Conservation (phyloP, 2,113 vertebrate genomes). For the Orycteropus afer region DNA sequence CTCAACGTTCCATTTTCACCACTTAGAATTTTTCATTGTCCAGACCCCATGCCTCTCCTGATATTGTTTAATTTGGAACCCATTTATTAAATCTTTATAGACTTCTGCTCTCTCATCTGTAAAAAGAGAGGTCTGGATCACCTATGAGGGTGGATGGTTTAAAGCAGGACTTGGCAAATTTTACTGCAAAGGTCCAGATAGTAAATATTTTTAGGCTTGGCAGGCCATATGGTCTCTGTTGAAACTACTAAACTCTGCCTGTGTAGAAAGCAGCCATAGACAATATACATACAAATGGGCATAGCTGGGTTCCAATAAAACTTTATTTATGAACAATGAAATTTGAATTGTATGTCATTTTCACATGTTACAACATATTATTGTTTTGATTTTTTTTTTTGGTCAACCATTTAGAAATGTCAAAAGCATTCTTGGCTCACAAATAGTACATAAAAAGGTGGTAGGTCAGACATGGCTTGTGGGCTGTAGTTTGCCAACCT, state of each 20-base stretch:
- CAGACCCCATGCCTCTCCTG: neutral
- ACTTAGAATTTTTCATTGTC: neutral
- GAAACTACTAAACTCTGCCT: neutral
- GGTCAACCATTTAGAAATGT: neutral
- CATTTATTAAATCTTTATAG: neutral
- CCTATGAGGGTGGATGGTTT: neutral
- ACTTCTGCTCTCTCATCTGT: neutral
- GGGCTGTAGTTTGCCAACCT: neutral
- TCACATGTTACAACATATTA: neutral
- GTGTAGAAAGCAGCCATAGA: neutral
- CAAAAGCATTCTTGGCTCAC: neutral
- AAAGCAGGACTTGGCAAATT: neutral
- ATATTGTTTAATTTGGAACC: neutral
- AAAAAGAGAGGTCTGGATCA: neutral
- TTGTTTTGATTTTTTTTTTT: neutral
- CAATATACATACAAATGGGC: neutral
- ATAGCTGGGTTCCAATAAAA: neutral
- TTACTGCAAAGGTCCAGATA: neutral
- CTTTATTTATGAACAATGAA: neutral
- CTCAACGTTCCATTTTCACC: neutral
- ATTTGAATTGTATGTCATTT: neutral
- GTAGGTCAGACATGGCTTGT: neutral
- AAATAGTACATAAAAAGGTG: neutral
- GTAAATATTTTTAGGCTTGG: neutral
- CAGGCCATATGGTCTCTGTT: neutral